Base-by-base conservation (phyloP, 2,888 invertebrate genomes). In the Myathropa florea region DNA sequence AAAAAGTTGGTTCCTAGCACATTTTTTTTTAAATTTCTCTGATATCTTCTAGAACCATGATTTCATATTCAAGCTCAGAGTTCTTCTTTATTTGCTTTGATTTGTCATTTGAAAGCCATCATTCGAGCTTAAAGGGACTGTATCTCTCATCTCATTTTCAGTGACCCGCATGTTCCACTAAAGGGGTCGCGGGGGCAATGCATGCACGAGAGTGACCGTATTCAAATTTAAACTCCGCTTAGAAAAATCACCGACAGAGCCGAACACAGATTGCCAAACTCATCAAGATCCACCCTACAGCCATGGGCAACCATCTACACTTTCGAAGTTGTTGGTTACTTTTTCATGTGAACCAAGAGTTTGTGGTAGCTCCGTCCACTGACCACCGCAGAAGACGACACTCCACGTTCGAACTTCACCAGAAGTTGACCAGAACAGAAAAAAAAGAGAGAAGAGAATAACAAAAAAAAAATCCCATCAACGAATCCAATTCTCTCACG, bases 401-500 rank as follows among this genome's bases (percentile, higher is more conserved):
- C 39, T 18, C 4, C 39, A 39, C 10, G 4, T 4, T 2, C 39
- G 2, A 39, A 14, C 39, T 14, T 39, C n/a, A 39, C 39, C 39
- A 39, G 39, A n/a, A n/a, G n/a, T 2, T n/a, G n/a, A 28, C 28
- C 7, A 28, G 28, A 28, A 28, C 3, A 0, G 28, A 28, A 4
- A 7, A 28, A 28, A 28, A 30, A 46, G n/a, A n/a, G n/a, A n/a
- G n/a, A n/a, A n/a, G n/a, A 46, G 18, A 46, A 46, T 18, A 7
- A 4, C 4, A n/a, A 7, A 46, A 46, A n/a, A 46, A 46, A 46
- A 46, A 18, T n/a, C n/a, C 39, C 18, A 18, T 2, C 18, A 46
- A 46, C 46, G 18, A 46, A 46, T 18, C 18, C 46, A 46, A 46
- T 46, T 46, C 70, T 64, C 72, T 65, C 80, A 80, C 72, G 67